These are phyloP conservation scores for Microctenopoma lineatum DNA, from an alignment of 2,797 vertebrate genomes.

Conservation along the genomic window DNA sequence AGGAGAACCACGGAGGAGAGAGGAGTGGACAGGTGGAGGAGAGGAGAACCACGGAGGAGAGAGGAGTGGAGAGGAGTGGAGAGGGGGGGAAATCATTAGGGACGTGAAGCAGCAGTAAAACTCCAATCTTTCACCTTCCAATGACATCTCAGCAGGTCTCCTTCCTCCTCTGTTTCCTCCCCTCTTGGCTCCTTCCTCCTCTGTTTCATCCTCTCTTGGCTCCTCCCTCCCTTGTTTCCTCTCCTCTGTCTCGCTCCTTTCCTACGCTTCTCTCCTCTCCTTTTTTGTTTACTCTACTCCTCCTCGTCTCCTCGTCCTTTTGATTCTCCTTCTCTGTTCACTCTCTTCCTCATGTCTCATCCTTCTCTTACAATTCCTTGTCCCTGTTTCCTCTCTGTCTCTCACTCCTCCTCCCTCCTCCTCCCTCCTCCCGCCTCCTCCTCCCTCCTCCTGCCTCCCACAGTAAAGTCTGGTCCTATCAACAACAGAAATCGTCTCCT, in stretches of 20 bases:
- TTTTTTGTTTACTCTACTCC: not conserved
- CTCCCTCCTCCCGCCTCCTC: not conserved
- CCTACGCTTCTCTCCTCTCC: no score
- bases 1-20: not conserved
- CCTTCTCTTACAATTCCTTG: not conserved
- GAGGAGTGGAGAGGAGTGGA: not conserved
- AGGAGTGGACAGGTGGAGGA: not conserved
- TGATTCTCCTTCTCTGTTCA: not conserved
- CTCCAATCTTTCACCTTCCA: conserved; percentile 25
- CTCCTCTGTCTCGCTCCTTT: no score
- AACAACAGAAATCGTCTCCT: not conserved
- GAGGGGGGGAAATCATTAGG: conserved; percentile 23
- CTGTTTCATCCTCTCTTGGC: no score
- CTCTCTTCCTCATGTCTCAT: not conserved
- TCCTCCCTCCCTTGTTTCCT: no score
- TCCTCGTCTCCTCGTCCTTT: no score
- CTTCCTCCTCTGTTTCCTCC: not conserved
- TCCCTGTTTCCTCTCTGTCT: no score
- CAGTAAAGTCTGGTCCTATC: not conserved
- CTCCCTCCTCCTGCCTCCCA: not conserved
- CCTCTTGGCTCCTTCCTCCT: not conserved
- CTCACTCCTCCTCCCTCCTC: not conserved
- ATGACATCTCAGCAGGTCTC: conserved; percentile 19
- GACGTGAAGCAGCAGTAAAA: conserved; percentile 33
- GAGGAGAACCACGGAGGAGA: not conserved